Evolutionary conservation across 2,113 vertebrate species (phyloP), one percentile per base, ranked within the genome.

Genomic region (Xenus cinereus): DNA sequence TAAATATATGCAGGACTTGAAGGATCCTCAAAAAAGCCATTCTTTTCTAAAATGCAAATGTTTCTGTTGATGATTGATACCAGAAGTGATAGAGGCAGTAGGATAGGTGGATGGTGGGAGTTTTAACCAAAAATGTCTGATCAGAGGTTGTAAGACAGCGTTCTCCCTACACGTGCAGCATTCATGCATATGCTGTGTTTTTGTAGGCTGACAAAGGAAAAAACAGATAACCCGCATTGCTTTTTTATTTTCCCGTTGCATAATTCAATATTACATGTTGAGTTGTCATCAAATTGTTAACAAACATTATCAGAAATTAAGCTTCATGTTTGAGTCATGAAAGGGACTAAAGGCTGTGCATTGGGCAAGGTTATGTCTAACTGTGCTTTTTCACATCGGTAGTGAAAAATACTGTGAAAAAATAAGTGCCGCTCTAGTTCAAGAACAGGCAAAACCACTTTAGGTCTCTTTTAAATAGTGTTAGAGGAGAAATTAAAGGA

Each of bases 141-240:
- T 46, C 13, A 39, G 26, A 41, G 16, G 4, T 67, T 79, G 54
- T 48, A 35, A 72, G 50, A 7, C 5, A 17, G 14, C 2, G 2
- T 51, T 91, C 39, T 84, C 7, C 8, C 14, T 43, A 23, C 32
- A 63, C 0, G 0, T 57, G n/a, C 22, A 37, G 19, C 23, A 22
- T 37, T 71, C 22, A 28, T 2, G 1, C 1, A 8, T 18, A 3
- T 3, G 4, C 17, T 43, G 9, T 57, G 41, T 5, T 84, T 86
- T 60, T 84, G n/a, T 56, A 30, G 22, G 9, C 39, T 66, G 35
- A 43, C n/a, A 91, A 43, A 27, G 37, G 33, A 77, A 91, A 41
- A 21, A 74, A 5, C 3, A 57, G 4, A 19, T 28, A 41, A 77
- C 39, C 14, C 69, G 19, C 7, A 1, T 27, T 46, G 8, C 2